Evolutionary conservation across 2,797 vertebrate genomes (phyloP), one percentile per base, ranked within the genome.

Genomic region (Coranthus polyacanthus): DNA sequence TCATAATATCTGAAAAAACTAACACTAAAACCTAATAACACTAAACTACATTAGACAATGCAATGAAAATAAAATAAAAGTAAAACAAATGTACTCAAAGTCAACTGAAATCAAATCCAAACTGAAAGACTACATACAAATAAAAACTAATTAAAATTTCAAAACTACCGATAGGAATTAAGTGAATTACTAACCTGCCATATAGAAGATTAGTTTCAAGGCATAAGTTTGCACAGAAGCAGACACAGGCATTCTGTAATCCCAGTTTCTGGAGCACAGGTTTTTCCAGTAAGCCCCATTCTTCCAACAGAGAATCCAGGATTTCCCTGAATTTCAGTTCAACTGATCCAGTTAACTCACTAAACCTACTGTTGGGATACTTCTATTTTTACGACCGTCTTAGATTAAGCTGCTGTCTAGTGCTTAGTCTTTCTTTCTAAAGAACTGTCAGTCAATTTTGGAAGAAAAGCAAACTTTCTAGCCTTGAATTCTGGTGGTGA

Each of bases 201-300:
- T n/a, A n/a, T n/a, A n/a, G n/a, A n/a, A n/a, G n/a, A n/a, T n/a
- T n/a, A n/a, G n/a, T n/a, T n/a, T n/a, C n/a, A n/a, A n/a, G n/a
- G 21, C 11, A 36, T 10, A 46, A 16, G 15, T 45, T 75, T 67
- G 34, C 42, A 20, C 26, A 17, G n/a, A 38, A 61, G 55, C 44
- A n/a, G n/a, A n/a, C n/a, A n/a, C n/a, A n/a, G n/a, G n/a, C n/a
- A n/a, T n/a, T 55, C 39, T 67, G 26, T 69, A 66, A 65, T 78
- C 50, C 15, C 10, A 18, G 37, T 73, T 75, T 76, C 46, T 66
- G 36, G 37, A 70, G 54, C 65, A 63, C 12, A 7, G 7, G 6
- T n/a, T 56, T 62, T 42, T 57, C 37, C 32, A 49, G 8, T 57
- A 57, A 71, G 57, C 50, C 44, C 49, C 57, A 47, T 72, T 72